phyloP scores from a whole-genome alignment of 2,888 invertebrate species.

The Callimorpha dominula region DNA sequence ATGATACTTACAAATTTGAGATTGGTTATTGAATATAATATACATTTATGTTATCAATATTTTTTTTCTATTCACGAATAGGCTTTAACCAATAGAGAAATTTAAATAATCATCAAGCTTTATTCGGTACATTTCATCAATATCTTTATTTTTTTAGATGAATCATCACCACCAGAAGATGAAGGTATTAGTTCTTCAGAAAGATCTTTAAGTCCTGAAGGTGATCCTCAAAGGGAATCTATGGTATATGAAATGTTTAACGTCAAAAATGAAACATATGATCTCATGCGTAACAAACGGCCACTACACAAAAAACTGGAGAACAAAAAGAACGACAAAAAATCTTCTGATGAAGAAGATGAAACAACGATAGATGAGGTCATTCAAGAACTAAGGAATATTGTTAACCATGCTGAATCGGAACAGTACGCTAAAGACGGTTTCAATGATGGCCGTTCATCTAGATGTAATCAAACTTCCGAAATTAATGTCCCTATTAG shows the following conservation, averaged over 20 bases:
- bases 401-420: slow-evolving; percentile 94
- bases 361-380: slow-evolving; percentile 95
- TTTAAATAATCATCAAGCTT: neutral
- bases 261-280: slow-evolving; percentile 86
- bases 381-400: slow-evolving; percentile 94
- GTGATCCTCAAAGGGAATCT: slow-evolving; percentile 87
- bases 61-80: no score
- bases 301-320: slow-evolving; percentile 77
- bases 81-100: neutral
- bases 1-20: no score
- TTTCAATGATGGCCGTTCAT: slow-evolving; percentile 68
- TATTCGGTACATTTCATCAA: no score
- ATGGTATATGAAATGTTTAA: slow-evolving; percentile 88
- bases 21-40: neutral
- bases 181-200: slow-evolving; percentile 96
- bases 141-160: slow-evolving; percentile 75
- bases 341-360: slow-evolving; percentile 88
- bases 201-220: slow-evolving; percentile 91
- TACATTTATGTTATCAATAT: neutral
- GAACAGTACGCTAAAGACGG: slow-evolving; percentile 85
- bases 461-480: slow-evolving; percentile 77
- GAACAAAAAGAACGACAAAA: slow-evolving; percentile 70
- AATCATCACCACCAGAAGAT: slow-evolving; percentile 93
- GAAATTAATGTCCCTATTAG: slow-evolving; percentile 76
- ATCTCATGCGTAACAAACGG: slow-evolving; percentile 79